Conservation (phyloP, 2,888 invertebrate genomes). For the Mylabris sibirica region DNA sequence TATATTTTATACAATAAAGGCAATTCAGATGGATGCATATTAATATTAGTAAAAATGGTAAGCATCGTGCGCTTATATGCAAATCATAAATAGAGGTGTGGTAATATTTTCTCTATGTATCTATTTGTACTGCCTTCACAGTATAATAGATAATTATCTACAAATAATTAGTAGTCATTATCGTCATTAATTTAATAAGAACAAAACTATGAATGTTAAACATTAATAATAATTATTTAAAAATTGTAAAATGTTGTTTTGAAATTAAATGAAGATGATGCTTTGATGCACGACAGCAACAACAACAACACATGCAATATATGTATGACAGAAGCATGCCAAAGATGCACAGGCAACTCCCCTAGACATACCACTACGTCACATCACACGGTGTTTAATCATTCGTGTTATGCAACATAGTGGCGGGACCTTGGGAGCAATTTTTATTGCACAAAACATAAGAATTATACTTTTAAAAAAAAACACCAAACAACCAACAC, state of each 20-base stretch:
- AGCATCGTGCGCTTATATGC: too few species aligned
- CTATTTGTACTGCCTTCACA: too few species aligned
- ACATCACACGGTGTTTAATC: conserved; percentile 57
- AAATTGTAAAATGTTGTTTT: background rate
- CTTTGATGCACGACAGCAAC: background rate
- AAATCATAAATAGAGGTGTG: background rate
- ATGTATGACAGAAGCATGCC: conserved; percentile 8
- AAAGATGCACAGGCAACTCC: conserved; percentile 50
- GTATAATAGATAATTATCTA: too few species aligned
- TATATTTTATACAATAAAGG: conserved; percentile 32
- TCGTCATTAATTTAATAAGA: background rate
- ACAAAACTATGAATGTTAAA: background rate
- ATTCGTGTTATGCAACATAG: conserved; percentile 57
- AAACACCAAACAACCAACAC: conserved; percentile 14
- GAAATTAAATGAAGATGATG: background rate
- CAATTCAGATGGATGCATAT: background rate
- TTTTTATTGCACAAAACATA: background rate
- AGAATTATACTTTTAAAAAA: background rate
- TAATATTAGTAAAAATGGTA: too few species aligned
- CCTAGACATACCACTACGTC: conserved; percentile 61
- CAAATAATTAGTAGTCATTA: background rate
- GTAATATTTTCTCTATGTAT: too few species aligned
- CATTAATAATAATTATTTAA: background rate
- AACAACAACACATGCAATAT: background rate
- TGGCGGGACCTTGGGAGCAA: conserved; percentile 55